Base-by-base conservation (phyloP, 2,797 vertebrate genomes). In the Myiotriccus ornatus region DNA sequence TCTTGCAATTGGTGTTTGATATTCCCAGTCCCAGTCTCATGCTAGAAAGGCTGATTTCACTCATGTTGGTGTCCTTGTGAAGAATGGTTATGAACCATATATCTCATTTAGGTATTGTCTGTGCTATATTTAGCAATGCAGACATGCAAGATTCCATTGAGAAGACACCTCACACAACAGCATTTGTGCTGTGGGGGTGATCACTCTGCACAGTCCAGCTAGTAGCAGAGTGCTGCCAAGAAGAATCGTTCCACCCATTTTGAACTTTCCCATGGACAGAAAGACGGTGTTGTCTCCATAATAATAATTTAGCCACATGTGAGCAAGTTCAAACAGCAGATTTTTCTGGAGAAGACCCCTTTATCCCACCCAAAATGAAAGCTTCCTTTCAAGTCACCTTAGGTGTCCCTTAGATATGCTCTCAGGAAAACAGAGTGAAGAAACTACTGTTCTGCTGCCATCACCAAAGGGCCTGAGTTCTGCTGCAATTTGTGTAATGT, bases 371-470 rank as follows among this genome's bases (percentile, higher is more conserved):
- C n/a, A 59, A 63, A 88, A 77, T 22, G 73, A 74, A 78, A 49
- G 14, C 21, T 77, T 82, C 23, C 56, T 15, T 47, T 82, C 22
- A 28, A 19, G 17, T 78, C 12, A 50, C 8, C 23, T 55, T 27
- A 71, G 23, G 14, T 57, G 16, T 69, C 21, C 23, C 9, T 60
- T 60, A 46, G 19, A 14, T 47, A 17, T 0, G 1, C 27, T 21
- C 6, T 41, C 37, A 73, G 19, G 57, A 86, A 83, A 25, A 11
- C 18, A 82, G 43, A 69, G 12, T 19, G 22, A 63, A 79, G 32
- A 68, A 53, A 32, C 0, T 1, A 14, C 43, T 57, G 12, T 23
- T 23, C 15, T 30, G 9, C 17, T 10, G 1, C 27, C 46, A 7
- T 34, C 20, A 76, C 32, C 20, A 34, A 62, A 43, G 21, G 30